Evolutionary conservation across 1,140 invertebrate genomes (phyloP).

Genomic region (Aphelenchoides besseyi): DNA sequence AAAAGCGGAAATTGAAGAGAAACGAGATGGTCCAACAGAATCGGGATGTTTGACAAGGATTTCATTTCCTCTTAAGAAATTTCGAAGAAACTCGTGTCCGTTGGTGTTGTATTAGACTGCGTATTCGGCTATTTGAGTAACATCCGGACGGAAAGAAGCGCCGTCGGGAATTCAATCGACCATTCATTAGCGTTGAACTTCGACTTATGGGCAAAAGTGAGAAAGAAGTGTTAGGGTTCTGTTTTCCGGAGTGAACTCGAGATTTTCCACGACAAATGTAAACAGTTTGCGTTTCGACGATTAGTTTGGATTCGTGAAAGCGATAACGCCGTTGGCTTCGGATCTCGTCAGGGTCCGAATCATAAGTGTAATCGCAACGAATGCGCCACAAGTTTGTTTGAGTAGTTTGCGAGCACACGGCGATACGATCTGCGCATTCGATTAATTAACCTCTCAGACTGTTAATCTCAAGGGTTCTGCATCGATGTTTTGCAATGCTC

Average conservation of each 20-base stretch:
- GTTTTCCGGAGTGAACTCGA: too few species aligned
- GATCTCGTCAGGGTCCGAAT: too few species aligned
- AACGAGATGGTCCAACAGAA: background rate
- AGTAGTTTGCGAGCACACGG: background rate
- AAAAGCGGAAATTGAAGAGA: background rate
- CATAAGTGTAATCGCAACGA: background rate
- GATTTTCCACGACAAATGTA: background rate
- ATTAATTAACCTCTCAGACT: slow-evolving; percentile 1
- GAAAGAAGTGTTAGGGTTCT: background rate
- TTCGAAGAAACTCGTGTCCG: background rate
- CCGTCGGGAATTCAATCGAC: background rate
- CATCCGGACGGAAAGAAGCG: too few species aligned
- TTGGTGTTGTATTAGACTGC: background rate
- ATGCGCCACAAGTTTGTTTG: background rate
- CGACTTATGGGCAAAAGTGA: background rate
- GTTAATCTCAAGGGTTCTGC: background rate
- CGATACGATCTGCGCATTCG: background rate
- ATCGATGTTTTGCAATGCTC: background rate
- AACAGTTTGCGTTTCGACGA: background rate
- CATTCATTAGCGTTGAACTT: background rate
- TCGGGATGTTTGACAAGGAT: slow-evolving; percentile 1
- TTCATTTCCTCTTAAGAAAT: background rate
- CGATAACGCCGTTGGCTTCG: background rate
- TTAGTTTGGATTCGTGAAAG: background rate
- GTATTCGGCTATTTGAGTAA: slow-evolving; percentile 1